phyloP scores from a whole-genome alignment of 2,888 invertebrate genomes.

The Argyra leucocephala region DNA sequence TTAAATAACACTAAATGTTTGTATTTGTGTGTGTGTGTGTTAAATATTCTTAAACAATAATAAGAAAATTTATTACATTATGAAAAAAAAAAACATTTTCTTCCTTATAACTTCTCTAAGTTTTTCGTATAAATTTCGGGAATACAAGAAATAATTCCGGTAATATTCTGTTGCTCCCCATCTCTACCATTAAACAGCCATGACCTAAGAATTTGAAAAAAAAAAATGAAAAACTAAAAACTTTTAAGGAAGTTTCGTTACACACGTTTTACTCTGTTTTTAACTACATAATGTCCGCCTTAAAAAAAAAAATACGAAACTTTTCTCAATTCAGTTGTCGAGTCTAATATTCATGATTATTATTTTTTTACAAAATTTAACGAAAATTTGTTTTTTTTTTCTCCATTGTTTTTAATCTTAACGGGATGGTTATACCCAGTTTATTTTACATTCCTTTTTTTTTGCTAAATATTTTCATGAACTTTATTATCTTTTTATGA shows the following conservation, averaged over 20 bases:
- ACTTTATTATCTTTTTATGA: background rate
- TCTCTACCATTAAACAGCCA: no score
- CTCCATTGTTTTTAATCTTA: no score
- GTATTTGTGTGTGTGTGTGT: no score
- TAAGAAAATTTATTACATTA: background rate
- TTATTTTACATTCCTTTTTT: no score
- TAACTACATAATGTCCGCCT: background rate
- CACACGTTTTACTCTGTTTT: constrained; percentile 6
- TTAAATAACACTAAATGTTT: no score
- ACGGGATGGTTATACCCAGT: no score
- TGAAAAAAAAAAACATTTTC: background rate
- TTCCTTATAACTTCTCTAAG: background rate
- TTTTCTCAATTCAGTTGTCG: background rate
- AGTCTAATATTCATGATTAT: no score
- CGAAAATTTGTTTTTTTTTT: no score
- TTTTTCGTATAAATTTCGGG: background rate
- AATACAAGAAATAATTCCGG: background rate
- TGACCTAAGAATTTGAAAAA: no score
- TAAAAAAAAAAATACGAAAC: background rate
- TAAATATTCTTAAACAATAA: background rate
- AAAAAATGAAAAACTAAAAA: background rate
- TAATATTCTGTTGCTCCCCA: no score
- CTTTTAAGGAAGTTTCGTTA: background rate
- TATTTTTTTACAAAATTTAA: no score
- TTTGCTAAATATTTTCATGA: no score